Base-by-base conservation (phyloP, 1,140 invertebrate species). In the Coboldia fuscipes region DNA sequence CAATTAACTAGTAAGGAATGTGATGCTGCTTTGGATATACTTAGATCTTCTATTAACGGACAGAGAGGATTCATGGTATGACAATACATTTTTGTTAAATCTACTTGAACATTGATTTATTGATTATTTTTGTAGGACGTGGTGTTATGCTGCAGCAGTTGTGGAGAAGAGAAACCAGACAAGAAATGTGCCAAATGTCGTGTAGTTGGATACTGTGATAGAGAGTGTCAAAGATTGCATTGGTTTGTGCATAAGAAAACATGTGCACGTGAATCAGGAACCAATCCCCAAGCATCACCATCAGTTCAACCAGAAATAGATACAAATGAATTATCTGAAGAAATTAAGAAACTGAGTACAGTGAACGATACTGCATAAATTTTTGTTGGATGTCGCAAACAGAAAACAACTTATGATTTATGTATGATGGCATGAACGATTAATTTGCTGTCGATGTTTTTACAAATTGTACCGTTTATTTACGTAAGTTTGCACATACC, bases 151-250 rank as follows among this genome's bases (percentile, higher is more conserved):
- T 98, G 93, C 56, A 66, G 68, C 19, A 83, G 88, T 1, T 98
- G 93, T 56, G 77, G 80, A 1, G 77, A 90, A 46, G 75, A 85
- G 36, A 79, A 81, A 42, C 80, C 84, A 6, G 63, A 69, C 7
- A 94, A 92, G 49, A 88, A 89, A 54, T 97, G 93, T 57, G 78
- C 84, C n/a, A 83, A 82, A 50, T 97, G 92, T 56, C 92, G 92
- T 66, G 70, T 70, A 35, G 83, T 88, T 10, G 70, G 80, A 43
- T 98, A 98, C 52, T 98, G 94, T 59, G 78, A 92, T 51, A 65
- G 81, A 40, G 72, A 79, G 44, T 98, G 94, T 56, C 93, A 97
- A 55, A 72, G 84, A 43, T 57, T 94, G 6, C 90, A 97, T 57
- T 97, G 93, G 93, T 77, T 81, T 43, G 73, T 84, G 41, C 93